Evolutionary conservation across 1,140 invertebrate genomes (phyloP).

Genomic region (Armadillidium nasatum): DNA sequence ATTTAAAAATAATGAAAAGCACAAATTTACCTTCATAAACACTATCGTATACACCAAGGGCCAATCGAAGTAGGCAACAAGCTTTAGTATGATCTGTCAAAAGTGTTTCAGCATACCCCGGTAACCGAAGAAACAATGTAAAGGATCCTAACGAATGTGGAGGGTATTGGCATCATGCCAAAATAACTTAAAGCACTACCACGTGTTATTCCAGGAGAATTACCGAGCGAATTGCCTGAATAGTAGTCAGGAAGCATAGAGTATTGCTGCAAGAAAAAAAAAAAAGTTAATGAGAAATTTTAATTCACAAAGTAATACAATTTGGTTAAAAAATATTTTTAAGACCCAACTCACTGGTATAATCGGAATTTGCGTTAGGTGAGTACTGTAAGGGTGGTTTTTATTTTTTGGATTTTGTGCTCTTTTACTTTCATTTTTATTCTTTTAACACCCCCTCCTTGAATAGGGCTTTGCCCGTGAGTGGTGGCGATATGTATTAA

Average conservation of each 20-base stretch:
- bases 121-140: slow-evolving; percentile 76
- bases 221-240: background rate
- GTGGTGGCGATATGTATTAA: too few relatives aligned
- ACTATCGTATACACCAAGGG: slow-evolving; percentile 65
- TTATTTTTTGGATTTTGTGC: too few relatives aligned
- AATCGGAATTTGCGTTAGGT: too few relatives aligned
- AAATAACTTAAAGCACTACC: background rate
- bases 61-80: slow-evolving; percentile 74
- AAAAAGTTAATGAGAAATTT: too few relatives aligned
- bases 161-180: slow-evolving; percentile 60
- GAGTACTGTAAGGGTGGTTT: too few relatives aligned
- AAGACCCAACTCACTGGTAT: too few relatives aligned
- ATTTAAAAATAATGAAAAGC: background rate
- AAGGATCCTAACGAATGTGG: slow-evolving; percentile 85
- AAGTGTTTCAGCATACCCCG: slow-evolving; percentile 81
- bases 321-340: too few relatives aligned
- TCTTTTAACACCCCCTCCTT: too few relatives aligned
- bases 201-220: background rate
- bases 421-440: too few relatives aligned
- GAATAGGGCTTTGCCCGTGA: too few relatives aligned
- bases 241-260: background rate
- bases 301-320: too few relatives aligned
- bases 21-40: background rate
- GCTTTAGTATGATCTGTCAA: slow-evolving; percentile 75
- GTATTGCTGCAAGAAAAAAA: background rate